phyloP scores from a whole-genome alignment of 2,113 vertebrate species.

The Corvus cornix region DNA sequence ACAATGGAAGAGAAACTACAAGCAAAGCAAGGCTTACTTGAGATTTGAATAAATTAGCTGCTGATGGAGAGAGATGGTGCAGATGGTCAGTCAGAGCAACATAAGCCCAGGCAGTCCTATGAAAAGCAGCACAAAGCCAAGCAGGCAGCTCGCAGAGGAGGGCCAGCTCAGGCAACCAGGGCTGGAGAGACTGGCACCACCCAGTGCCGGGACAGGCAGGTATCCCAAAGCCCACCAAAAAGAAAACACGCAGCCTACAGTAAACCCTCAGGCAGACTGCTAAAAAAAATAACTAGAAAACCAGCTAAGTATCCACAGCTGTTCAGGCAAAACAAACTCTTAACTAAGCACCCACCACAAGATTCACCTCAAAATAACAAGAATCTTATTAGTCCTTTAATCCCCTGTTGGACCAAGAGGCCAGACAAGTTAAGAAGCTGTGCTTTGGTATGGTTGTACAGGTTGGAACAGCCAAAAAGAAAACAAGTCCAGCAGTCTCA shows the following conservation, averaged over 20 bases:
- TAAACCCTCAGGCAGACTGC: background rate
- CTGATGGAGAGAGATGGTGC: background rate
- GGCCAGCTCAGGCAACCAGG: background rate
- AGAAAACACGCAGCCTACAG: background rate
- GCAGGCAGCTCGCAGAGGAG: background rate
- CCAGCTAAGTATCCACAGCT: background rate
- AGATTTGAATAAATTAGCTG: conserved; percentile 24
- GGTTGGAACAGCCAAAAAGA: background rate
- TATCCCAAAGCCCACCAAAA: background rate
- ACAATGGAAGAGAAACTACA: background rate
- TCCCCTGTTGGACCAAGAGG: background rate
- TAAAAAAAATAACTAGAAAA: background rate
- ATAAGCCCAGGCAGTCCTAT: background rate
- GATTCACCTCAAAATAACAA: conserved; percentile 12
- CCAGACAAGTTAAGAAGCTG: background rate
- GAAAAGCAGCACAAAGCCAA: background rate
- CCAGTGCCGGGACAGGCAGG: accelerated
- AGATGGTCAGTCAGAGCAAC: background rate
- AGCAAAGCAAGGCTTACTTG: background rate
- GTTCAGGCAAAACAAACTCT: conserved; percentile 16
- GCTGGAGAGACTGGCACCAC: background rate
- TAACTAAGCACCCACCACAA: background rate
- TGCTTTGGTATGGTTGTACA: background rate
- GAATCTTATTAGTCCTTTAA: conserved; percentile 15
- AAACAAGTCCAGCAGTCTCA: background rate